Conservation (phyloP, 2,113 vertebrate species). For the Anarrhichthys ocellatus region DNA sequence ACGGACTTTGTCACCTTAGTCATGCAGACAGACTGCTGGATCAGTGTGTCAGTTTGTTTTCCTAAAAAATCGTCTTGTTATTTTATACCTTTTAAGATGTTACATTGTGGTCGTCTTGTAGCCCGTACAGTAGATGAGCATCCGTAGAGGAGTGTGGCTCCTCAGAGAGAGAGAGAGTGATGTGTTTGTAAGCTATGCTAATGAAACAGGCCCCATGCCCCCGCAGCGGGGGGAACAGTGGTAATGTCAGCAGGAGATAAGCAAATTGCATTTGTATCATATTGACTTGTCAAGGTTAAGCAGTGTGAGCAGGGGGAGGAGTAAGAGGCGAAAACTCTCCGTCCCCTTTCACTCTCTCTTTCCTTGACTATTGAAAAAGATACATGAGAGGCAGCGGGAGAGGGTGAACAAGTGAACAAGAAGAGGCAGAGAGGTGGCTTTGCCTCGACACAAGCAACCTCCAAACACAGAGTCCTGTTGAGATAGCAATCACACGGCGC, state of each 20-base stretch:
- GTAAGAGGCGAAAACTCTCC: slow-evolving; percentile 61
- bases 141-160: slow-evolving; percentile 32
- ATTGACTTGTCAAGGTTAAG: slow-evolving; percentile 87
- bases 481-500: slow-evolving; percentile 61
- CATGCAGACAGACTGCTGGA: neutral
- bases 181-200: slow-evolving; percentile 80
- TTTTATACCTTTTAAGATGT: slow-evolving; percentile 16
- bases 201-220: slow-evolving; percentile 76
- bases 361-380: slow-evolving; percentile 68
- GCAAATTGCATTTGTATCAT: slow-evolving; percentile 83
- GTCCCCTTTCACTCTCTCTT: slow-evolving; percentile 58
- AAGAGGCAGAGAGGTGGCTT: slow-evolving; percentile 34
- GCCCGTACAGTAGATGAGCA: slow-evolving; percentile 14
- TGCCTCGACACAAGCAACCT: slow-evolving; percentile 44
- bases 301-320: slow-evolving; percentile 74
- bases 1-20: slow-evolving; percentile 35
- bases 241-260: slow-evolving; percentile 85
- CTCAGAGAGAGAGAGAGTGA: slow-evolving; percentile 62
- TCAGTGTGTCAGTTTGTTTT: slow-evolving; percentile 4
- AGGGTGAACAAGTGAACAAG: slow-evolving; percentile 36
- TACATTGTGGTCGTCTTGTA: neutral
- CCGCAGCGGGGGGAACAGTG: slow-evolving; percentile 74
- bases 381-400: slow-evolving; percentile 32
- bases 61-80: neutral
- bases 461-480: slow-evolving; percentile 46